These are phyloP conservation scores for Tachypleus tridentatus DNA, from an alignment of 1,140 invertebrate species.

Conservation along the genomic window DNA sequence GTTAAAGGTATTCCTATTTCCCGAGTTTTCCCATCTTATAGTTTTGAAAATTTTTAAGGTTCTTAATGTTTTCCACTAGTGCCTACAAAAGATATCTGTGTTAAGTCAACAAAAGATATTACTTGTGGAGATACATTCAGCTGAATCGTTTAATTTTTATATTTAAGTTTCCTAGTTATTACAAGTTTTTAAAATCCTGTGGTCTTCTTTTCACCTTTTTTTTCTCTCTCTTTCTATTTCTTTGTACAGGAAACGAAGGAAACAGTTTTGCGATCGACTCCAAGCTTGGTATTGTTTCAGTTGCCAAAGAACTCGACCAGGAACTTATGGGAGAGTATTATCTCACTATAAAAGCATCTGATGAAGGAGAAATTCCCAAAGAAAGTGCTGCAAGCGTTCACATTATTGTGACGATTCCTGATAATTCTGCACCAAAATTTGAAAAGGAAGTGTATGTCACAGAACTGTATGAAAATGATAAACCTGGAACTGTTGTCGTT, in stretches of 20 bases:
- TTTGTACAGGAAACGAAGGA: background rate
- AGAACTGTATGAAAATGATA: constrained; percentile 74
- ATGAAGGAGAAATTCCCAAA: constrained; percentile 60
- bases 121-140: no score
- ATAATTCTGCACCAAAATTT: constrained; percentile 75
- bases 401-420: constrained; percentile 73
- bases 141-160: no score
- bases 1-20: constrained; percentile 44
- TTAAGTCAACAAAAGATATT: no score
- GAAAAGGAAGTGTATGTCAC: constrained; percentile 47
- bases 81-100: no score
- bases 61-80: no score
- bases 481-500: constrained; percentile 59
- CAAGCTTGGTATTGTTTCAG: constrained; percentile 42
- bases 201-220: no score
- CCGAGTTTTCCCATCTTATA: background rate
- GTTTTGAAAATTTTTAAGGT: no score
- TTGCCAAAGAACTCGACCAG: constrained; percentile 59
- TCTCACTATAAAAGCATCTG: constrained; percentile 63
- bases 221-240: no score
- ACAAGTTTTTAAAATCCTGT: no score
- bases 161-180: no score
- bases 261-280: background rate
- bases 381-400: constrained; percentile 67
- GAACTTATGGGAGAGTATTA: constrained; percentile 58